These are phyloP conservation scores for Montipora foliosa DNA, from an alignment of 64 coral and sea anemone species.

Conservation along the genomic window DNA sequence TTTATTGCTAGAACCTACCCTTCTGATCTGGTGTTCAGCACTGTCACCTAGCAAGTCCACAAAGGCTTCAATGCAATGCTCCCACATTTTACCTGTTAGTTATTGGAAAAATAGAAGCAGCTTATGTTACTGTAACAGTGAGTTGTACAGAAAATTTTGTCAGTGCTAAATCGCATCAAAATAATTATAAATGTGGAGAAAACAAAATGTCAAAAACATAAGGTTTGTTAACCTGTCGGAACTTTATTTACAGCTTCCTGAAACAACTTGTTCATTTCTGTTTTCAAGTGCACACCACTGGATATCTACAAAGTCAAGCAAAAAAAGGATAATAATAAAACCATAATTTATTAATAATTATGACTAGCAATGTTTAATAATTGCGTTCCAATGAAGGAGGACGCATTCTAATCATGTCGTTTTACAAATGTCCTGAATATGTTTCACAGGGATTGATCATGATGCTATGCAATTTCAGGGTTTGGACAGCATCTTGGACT, in stretches of 20 bases:
- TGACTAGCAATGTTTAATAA: no score
- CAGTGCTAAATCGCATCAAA: not conserved
- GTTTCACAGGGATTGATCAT: no score
- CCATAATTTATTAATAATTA: no score
- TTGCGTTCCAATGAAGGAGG: no score
- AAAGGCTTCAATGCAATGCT: constrained; percentile 63
- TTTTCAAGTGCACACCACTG: constrained; percentile 70
- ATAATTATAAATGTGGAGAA: no score
- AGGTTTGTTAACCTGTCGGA: constrained; percentile 66
- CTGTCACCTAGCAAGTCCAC: constrained; percentile 34
- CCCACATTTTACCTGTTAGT: constrained; percentile 73
- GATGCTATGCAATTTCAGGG: no score
- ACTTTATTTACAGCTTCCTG: constrained; percentile 78
- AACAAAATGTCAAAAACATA: no score
- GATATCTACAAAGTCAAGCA: constrained; percentile 43
- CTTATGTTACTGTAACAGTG: no score
- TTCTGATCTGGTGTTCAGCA: constrained; percentile 18
- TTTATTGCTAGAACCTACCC: constrained; percentile 11
- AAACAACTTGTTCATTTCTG: constrained; percentile 83
- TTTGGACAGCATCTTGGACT: no score
- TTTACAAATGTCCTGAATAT: no score
- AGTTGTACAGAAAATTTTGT: no score
- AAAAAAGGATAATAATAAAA: not conserved
- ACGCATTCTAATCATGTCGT: no score
- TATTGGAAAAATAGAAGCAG: not conserved